Evolutionary conservation across 23 tunicate genomes (phyloP), one percentile per base, ranked within the genome.

Genomic region (Botrylloides violaceus): DNA sequence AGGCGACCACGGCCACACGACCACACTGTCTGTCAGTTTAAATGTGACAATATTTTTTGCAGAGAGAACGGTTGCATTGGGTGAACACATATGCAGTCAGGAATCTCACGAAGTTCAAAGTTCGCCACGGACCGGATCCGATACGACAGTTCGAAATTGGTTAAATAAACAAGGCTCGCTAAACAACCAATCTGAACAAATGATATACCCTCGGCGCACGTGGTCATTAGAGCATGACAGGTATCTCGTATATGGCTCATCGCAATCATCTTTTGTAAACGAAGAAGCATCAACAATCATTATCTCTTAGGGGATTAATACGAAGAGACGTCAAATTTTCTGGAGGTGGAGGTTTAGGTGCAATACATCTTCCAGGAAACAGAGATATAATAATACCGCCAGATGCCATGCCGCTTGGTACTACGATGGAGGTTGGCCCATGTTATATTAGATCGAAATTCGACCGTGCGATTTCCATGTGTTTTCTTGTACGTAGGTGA

Each of bases 371-470:
- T 35, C 95, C 95, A 6, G 78, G 76, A 64, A 80, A 80, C n/a
- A 66, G 79, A 29, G 86, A 87, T 27, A 76, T 80, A 7, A 82
- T 79, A 3, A 78, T 87, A 3, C 95, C 95, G 1, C 86, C 95
- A 0, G 87, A 87, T 39, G 77, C 86, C 18, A 80, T 87, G 34
- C 95, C 95, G 0, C 30, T 58, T 2, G 95, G 86, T 64, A 87
- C 86, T 12, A 9, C 32, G 34, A 30, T 87, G 2, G 71, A 87
- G 78, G 95, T 87, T 53, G 29, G 77, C 12, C 18, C 1, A 0
- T n/a, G 65, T 28, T 24, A 24, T 60, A 20, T 15, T 25, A 15
- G 24, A 15, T 60, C 29, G 30, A 60, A 20, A 0, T 24, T 18
- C 30, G 29, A 28, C 65, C 0, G 30, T 23, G 21, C 19, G n/a